Conservation (phyloP, 2,888 invertebrate genomes). For the Leucozona laternaria region DNA sequence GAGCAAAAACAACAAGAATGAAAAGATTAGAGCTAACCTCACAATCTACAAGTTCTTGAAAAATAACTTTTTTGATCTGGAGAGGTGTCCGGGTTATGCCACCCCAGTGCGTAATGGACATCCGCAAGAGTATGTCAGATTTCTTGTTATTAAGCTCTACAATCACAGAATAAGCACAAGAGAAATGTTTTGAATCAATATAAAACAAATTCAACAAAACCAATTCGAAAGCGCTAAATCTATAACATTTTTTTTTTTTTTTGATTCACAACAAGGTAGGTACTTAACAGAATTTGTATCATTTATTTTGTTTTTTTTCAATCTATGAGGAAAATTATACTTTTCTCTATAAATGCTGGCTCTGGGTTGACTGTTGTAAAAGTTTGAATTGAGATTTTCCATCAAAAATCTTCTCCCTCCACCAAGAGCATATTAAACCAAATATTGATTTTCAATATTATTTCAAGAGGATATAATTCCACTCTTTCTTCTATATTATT, state of each 20-base stretch:
- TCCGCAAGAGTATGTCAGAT: not conserved
- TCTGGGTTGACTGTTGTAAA: not conserved
- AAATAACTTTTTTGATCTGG: no score
- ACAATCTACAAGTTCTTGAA: no score
- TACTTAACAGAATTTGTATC: not conserved
- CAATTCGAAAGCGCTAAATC: not conserved
- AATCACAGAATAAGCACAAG: not conserved
- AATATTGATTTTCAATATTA: slow-evolving; percentile 18
- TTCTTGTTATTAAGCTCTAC: not conserved
- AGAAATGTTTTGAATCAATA: not conserved
- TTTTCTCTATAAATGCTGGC: not conserved
- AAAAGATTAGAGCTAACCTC: no score
- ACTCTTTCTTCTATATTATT: not conserved
- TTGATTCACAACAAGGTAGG: not conserved
- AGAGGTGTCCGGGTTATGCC: no score
- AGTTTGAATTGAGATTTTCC: not conserved
- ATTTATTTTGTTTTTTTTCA: not conserved
- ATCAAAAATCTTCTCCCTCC: not conserved
- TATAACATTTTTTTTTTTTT: not conserved
- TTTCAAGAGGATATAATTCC: not conserved
- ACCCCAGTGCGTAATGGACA: no score
- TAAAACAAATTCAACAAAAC: not conserved
- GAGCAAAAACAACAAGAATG: no score
- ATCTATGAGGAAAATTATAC: not conserved
- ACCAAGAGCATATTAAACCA: not conserved